Percentiles rank a stretch among this genome's conserved stretches.
Evolutionary conservation across 1,140 invertebrate genomes (phyloP).

Genomic region (Bombus balteatus): DNA sequence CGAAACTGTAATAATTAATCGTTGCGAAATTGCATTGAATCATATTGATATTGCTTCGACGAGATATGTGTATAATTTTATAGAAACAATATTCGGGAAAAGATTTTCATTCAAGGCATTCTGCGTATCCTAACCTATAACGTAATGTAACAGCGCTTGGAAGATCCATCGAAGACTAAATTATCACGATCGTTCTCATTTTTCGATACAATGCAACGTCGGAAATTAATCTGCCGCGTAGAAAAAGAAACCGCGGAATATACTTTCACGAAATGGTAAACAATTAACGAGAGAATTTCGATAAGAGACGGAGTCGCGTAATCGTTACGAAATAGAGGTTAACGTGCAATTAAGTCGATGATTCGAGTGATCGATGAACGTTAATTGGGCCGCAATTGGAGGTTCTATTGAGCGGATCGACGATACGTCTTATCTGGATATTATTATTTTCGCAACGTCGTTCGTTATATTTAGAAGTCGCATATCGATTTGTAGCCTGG

Average conservation of each 20-base stretch:
- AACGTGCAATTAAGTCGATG: conserved; percentile 12
- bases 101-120: too few species aligned
- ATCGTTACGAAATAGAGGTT: neutral
- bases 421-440: conserved; percentile 11
- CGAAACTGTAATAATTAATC: too few species aligned
- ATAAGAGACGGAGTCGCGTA: neutral
- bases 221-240: too few species aligned
- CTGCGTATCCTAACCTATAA: too few species aligned
- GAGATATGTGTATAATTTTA: too few species aligned
- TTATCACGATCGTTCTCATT: too few species aligned
- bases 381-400: neutral
- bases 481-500: neutral
- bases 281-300: neutral
- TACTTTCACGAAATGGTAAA: neutral
- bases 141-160: too few species aligned
- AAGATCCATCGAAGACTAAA: too few species aligned
- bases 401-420: neutral
- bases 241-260: neutral
- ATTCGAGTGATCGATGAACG: conserved; percentile 16
- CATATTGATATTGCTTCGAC: too few species aligned
- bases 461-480: conserved; percentile 13
- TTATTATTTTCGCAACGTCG: conserved; percentile 1
- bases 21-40: too few species aligned
- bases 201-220: too few species aligned
- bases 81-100: too few species aligned